Conservation (phyloP, 2,797 vertebrate species). For the Myotis vivesi region DNA sequence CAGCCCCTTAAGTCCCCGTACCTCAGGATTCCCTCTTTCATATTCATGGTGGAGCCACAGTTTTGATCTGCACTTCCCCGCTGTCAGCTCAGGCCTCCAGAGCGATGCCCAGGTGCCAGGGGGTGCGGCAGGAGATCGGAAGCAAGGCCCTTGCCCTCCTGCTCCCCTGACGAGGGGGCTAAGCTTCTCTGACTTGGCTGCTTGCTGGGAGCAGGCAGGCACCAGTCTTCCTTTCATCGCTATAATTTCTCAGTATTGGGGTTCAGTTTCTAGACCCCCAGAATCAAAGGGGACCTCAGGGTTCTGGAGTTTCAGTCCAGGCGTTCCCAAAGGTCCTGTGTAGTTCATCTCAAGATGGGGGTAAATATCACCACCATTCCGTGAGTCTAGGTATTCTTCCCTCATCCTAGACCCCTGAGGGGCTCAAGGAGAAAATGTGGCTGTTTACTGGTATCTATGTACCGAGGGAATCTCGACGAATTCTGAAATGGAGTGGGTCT, state of each 20-base stretch:
- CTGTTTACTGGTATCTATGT: background rate
- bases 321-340: background rate
- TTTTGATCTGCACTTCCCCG: slow-evolving; percentile 30
- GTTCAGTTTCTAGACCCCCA: background rate
- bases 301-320: background rate
- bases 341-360: background rate
- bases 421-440: background rate
- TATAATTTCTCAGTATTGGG: background rate
- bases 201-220: background rate
- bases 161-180: background rate
- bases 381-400: background rate
- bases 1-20: background rate
- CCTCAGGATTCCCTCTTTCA: slow-evolving; percentile 61
- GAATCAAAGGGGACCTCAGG: background rate
- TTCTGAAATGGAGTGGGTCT: background rate
- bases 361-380: background rate
- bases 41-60: slow-evolving; percentile 62
- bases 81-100: slow-evolving; percentile 52
- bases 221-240: background rate
- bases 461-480: background rate
- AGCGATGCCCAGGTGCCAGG: background rate
- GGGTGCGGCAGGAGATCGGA: background rate
- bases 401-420: background rate
- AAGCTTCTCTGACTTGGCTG: background rate
- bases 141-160: background rate